Percentiles rank a stretch among this genome's conserved stretches.
phyloP scores from a whole-genome alignment of 2,797 vertebrate species.

The Chromis chromis region DNA sequence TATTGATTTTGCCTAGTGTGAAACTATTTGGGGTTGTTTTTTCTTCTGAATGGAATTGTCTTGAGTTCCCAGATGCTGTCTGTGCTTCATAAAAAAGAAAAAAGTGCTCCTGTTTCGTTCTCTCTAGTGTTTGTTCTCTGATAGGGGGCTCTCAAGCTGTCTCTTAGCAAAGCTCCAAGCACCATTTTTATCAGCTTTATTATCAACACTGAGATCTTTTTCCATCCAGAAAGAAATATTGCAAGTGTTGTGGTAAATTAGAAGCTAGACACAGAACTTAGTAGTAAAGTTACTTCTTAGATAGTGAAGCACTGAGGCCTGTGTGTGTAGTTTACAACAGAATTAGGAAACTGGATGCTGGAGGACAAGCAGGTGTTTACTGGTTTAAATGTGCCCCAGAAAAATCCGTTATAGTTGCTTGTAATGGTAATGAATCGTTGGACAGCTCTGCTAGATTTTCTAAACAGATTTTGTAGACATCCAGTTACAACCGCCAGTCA shows the following conservation, averaged over 20 bases:
- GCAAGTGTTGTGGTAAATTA: constrained; percentile 6
- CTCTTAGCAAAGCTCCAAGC: constrained; percentile 4
- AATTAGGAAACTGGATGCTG: constrained; percentile 5
- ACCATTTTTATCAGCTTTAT: constrained; percentile 11
- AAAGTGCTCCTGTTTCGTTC: constrained; percentile 34
- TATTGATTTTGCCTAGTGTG: constrained; percentile 76
- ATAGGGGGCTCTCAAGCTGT: constrained; percentile 1
- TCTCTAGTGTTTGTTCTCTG: constrained; percentile 34
- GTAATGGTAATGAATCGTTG: not conserved
- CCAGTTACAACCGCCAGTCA: not conserved
- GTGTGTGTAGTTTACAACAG: constrained; percentile 20
- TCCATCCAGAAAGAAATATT: constrained; percentile 16
- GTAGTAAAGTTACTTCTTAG: not conserved
- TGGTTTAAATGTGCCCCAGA: not conserved
- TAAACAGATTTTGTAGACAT: too few species aligned
- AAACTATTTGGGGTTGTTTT: constrained; percentile 50
- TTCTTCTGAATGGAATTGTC: constrained; percentile 60
- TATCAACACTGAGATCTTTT: constrained; percentile 5
- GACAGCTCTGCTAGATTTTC: too few species aligned
- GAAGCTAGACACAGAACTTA: not conserved
- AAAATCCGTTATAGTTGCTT: not conserved
- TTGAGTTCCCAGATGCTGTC: constrained; percentile 55
- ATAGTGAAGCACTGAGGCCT: not conserved
- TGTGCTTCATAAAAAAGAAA: constrained; percentile 55
- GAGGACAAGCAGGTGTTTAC: constrained; percentile 25